Base-by-base conservation (phyloP, 1,140 invertebrate species). In the Paramacrobiotus metropolitanus region DNA sequence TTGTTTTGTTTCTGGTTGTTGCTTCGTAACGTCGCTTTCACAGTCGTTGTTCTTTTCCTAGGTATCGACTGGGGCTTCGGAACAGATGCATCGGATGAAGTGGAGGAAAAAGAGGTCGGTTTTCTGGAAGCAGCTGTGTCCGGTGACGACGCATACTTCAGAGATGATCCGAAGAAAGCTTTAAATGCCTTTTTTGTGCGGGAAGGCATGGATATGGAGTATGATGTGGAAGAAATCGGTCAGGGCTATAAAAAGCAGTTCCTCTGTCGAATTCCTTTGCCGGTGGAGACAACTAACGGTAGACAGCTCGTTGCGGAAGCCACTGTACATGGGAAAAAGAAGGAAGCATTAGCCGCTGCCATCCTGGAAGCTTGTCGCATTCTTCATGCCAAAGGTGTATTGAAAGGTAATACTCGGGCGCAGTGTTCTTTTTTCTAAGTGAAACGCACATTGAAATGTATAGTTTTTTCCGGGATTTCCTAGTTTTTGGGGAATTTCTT, bases 161-260 rank as follows among this genome's bases (percentile, higher is more conserved):
- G 93, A 29, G 83, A 89, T 61, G 91, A 97, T 76, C 92, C 93
- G 0, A 95, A 96, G 72, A 93, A 92, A 72, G 88, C 88, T 1
- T 71, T 98, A 2, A 75, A 86, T 65, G 86, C 87, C 0, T 97
- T 88, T 79, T 95, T 92, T 73, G 92, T 96, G 72, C 76, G 91
- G 63, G 92, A 97, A 76, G 93, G 91, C 0, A 77, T 82, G 31
- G 82, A 84, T 62, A 75, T 94, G 29, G 82, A 82, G 60, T 93
- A 92, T 70, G 78, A 87, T 65, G 83, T 83, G 30, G 81, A 85
- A 63, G 87, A 92, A 69, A 81, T 83, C 67, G 83, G 82, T 4
- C 74, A 79, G 31, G 84, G 84, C 2, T 55, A 64, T 34, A 67
- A 66, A 29, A 48, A 63, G 45, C 83, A 86, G 67, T 91, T 86